Evolutionary conservation across 2,113 vertebrate species (phyloP).

Genomic region (Austrofundulus limnaeus): DNA sequence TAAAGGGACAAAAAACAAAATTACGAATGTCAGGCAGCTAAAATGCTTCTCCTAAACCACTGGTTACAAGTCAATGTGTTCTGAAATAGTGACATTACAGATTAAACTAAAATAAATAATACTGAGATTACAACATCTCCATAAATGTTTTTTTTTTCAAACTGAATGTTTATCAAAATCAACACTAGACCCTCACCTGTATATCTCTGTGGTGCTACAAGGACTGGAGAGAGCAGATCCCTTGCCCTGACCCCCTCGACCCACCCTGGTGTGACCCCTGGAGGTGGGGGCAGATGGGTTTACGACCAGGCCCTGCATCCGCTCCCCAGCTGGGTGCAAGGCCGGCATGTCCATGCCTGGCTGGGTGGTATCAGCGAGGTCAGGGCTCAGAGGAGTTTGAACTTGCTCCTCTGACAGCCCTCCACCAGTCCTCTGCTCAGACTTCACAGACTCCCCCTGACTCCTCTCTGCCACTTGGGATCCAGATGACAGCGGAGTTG

Average conservation of each 20-base stretch:
- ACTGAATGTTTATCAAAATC: background rate
- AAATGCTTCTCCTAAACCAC: background rate
- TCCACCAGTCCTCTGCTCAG: constrained; percentile 46
- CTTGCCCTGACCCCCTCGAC: constrained; percentile 38
- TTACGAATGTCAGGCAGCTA: too few relatives aligned
- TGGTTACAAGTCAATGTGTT: background rate
- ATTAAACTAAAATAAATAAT: background rate
- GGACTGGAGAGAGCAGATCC: constrained; percentile 83
- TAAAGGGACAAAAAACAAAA: too few relatives aligned
- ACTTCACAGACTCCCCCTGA: constrained; percentile 52
- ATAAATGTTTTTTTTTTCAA: background rate
- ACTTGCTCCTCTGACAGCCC: constrained; percentile 35
- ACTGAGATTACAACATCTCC: background rate
- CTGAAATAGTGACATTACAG: background rate
- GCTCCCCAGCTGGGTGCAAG: constrained; percentile 47
- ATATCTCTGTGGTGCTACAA: constrained; percentile 87
- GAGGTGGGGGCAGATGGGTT: constrained; percentile 39
- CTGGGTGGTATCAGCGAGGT: constrained; percentile 89
- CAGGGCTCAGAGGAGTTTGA: constrained; percentile 67
- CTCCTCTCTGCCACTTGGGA: constrained; percentile 29
- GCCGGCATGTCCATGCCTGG: constrained; percentile 83
- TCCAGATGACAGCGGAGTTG: constrained; percentile 31
- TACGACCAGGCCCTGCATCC: constrained; percentile 16
- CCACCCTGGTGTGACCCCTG: constrained; percentile 30
- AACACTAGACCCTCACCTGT: constrained; percentile 40